Evolutionary conservation across 2,113 vertebrate genomes (phyloP).

Genomic region (Percopsis transmontana): DNA sequence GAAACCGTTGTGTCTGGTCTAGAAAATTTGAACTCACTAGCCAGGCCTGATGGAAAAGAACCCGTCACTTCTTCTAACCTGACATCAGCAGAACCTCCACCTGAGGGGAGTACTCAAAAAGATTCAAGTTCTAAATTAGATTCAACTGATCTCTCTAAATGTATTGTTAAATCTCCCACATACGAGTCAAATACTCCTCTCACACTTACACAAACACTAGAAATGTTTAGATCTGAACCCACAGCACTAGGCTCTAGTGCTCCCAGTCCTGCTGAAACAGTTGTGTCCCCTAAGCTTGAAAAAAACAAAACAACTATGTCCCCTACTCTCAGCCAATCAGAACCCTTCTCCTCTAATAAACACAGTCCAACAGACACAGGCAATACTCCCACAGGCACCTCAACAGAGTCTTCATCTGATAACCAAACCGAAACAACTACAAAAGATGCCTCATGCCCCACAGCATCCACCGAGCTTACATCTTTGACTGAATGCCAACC

Average conservation of each 20-base stretch:
- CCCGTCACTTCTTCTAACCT: too few relatives aligned
- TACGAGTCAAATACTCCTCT: constrained; percentile 11
- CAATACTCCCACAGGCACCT: neutral
- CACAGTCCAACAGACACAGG: constrained; percentile 9
- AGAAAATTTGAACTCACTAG: too few relatives aligned
- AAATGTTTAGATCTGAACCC: constrained; percentile 3
- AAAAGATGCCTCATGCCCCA: neutral
- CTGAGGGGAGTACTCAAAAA: too few relatives aligned
- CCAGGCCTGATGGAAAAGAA: neutral
- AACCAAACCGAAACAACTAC: constrained; percentile 20
- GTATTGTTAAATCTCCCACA: neutral
- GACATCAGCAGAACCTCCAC: too few relatives aligned
- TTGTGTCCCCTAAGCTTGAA: constrained; percentile 31
- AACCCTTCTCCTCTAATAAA: neutral
- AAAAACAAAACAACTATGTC: constrained; percentile 16
- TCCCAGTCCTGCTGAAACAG: neutral
- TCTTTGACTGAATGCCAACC: constrained; percentile 12
- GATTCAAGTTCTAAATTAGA: too few relatives aligned
- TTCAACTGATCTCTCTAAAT: too few relatives aligned
- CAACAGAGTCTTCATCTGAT: constrained; percentile 13
- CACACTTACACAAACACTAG: constrained; percentile 18
- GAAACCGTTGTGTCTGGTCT: too few relatives aligned
- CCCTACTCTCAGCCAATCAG: neutral
- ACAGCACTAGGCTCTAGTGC: constrained; percentile 7
- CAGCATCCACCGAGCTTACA: neutral